Evolutionary conservation across 2,888 invertebrate species (phyloP).

Genomic region (Dorcus hopei): DNA sequence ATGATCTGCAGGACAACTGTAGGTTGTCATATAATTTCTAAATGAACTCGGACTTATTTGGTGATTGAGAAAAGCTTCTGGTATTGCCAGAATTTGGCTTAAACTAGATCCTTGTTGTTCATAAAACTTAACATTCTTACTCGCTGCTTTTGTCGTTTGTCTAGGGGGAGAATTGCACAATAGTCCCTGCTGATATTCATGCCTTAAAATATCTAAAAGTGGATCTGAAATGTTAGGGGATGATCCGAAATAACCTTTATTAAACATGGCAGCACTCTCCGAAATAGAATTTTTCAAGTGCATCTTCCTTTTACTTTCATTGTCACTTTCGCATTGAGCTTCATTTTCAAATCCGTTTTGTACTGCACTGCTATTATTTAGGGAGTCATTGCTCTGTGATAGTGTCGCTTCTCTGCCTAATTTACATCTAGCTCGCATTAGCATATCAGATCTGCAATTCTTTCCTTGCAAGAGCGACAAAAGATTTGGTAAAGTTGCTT

Average conservation of each 20-base stretch:
- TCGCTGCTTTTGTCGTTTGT: constrained; percentile 5
- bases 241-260: constrained; percentile 25
- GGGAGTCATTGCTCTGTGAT: background rate
- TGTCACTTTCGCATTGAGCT: too few relatives aligned
- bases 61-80: constrained; percentile 43
- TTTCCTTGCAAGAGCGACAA: constrained; percentile 39
- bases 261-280: constrained; percentile 10
- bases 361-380: too few relatives aligned
- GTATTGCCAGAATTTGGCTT: constrained; percentile 45
- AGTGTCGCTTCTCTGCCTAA: background rate
- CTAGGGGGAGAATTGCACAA: constrained; percentile 25
- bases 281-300: constrained; percentile 2
- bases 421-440: too few relatives aligned
- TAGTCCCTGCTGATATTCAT: constrained; percentile 27
- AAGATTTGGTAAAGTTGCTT: constrained; percentile 75
- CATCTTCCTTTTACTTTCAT: too few relatives aligned
- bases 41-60: constrained; percentile 33
- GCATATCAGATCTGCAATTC: constrained; percentile 7
- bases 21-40: constrained; percentile 18
- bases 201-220: constrained; percentile 34
- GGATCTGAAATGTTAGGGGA: constrained; percentile 37
- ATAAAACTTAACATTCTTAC: constrained; percentile 4
- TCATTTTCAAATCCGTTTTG: too few relatives aligned
- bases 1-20: constrained; percentile 9
- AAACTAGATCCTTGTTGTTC: constrained; percentile 32